Base-by-base conservation (phyloP, 2,797 vertebrate species). In the Anas acuta region DNA sequence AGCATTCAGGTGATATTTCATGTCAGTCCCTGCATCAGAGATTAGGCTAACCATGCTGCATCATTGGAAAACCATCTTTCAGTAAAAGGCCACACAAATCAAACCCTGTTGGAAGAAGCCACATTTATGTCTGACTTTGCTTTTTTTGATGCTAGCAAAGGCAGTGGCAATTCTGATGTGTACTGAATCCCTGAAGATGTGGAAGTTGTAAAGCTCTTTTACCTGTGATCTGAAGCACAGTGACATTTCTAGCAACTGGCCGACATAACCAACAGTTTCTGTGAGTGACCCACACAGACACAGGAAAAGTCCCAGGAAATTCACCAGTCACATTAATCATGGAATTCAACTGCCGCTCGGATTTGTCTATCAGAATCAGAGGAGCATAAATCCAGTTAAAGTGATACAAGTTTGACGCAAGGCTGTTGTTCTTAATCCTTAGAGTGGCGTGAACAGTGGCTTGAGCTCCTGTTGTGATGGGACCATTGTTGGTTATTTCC, bases 331-430 rank as follows among this genome's bases (percentile, higher is more conserved):
- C 88, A 0, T 35, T 95, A 84, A 98, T 97, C 26, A 84, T 0
- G 0, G 98, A 98, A 35, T 53, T 87, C 30, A 96, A 73, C 6
- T 0, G 47, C 39, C 90, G 91, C 28, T 98, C 97, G 0, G 16
- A 96, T 88, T 97, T 97, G 84, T 96, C 77, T 2, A 84, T 91
- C 91, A 98, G 96, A 57, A 96, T 90, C 62, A 98, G 94, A 2
- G 98, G 98, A 23, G 95, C 92, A 69, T 98, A 97, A 82, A 97
- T 89, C 98, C 98, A 98, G 84, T 97, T 97, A 41, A 98, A 98
- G 77, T 78, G 86, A 93, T 96, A 98, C 9, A 30, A n/a, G 35
- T 76, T 82, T 35, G 87, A 16, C 7, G 74, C 4, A 28, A 77
- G 22, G 9, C 83, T 87, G 2, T 96, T 21, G 4, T 95, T 95